Evolutionary conservation across 2,888 invertebrate species (phyloP), one percentile per base, ranked within the genome.

Genomic region (Anagyrus pseudococci): DNA sequence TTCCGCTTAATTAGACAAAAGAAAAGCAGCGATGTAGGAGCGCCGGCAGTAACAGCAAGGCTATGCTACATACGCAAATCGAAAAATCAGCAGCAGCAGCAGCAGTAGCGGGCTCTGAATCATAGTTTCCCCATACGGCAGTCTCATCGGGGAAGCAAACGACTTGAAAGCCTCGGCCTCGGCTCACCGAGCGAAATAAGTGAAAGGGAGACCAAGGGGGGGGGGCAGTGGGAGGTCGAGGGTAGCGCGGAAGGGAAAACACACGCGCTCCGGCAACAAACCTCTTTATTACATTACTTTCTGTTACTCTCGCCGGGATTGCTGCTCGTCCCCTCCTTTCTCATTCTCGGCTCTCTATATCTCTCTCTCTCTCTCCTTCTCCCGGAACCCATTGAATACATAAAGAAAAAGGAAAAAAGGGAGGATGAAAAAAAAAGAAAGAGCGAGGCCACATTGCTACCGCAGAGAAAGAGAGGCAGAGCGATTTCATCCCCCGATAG

Each of bases 361-460:
- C 26, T 6, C 33, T 20, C 13, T 22, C 15, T 25, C 37, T 19
- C 46, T 8, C 1, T 4, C 8, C 19, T 10, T 17, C 17, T 20
- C 43, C 25, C 37, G 50, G 46, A 61, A 54, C 62, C 56, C 50
- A 62, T 59, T 59, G 61, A 62, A 64, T 52, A 61, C 55, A 47
- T 53, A 60, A 55, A 49, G 33, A 41, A 26, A 13, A 19, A 44
- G 17, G n/a, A 8, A 49, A 25, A 22, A 56, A 55, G 29, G 48
- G 62, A 62, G 66, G 66, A 48, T 64, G 10, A 29, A 29, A 29
- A 64, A n/a, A n/a, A n/a, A n/a, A n/a, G n/a, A n/a, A n/a, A n/a
- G n/a, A n/a, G n/a, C n/a, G n/a, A n/a, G n/a, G n/a, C n/a, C n/a
- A n/a, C n/a, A n/a, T n/a, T n/a, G n/a, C n/a, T n/a, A n/a, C n/a